These are phyloP conservation scores for Melanotus villosus DNA, from an alignment of 2,888 invertebrate species.

Conservation along the genomic window DNA sequence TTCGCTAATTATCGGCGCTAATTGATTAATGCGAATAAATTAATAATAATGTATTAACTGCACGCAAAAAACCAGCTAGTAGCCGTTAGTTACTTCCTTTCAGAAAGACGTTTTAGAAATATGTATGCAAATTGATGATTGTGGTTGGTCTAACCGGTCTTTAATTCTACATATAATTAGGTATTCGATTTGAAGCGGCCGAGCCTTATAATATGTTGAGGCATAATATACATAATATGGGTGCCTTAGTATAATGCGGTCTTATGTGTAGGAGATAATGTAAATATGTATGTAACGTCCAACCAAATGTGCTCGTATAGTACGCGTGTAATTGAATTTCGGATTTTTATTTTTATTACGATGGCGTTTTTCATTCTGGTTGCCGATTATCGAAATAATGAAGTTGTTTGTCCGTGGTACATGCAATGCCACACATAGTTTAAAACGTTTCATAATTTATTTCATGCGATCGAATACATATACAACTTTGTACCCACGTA, in stretches of 20 bases:
- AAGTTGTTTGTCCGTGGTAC: constrained; percentile 3
- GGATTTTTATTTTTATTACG: background rate
- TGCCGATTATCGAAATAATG: background rate
- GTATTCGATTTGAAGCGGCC: constrained; percentile 14
- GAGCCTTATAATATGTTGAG: constrained; percentile 15
- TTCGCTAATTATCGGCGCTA: constrained; percentile 17
- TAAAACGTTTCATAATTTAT: constrained; percentile 7
- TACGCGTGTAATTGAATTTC: no score
- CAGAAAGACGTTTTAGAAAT: constrained; percentile 2
- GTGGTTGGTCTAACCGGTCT: constrained; percentile 23
- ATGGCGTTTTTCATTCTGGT: background rate
- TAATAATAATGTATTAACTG: constrained; percentile 8
- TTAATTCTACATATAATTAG: constrained; percentile 23
- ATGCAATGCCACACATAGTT: constrained; percentile 7
- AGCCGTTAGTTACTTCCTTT: constrained; percentile 16
- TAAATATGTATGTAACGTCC: constrained; percentile 1
- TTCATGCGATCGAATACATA: constrained; percentile 3
- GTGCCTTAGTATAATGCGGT: background rate
- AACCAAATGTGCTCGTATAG: no score
- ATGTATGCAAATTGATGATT: constrained; percentile 22
- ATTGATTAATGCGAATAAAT: constrained; percentile 22
- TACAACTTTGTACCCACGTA: background rate
- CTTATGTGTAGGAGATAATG: background rate
- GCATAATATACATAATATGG: constrained; percentile 15
- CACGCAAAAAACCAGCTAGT: background rate